phyloP scores from a whole-genome alignment of 2,113 vertebrate species.

The Heteronetta atricapilla region DNA sequence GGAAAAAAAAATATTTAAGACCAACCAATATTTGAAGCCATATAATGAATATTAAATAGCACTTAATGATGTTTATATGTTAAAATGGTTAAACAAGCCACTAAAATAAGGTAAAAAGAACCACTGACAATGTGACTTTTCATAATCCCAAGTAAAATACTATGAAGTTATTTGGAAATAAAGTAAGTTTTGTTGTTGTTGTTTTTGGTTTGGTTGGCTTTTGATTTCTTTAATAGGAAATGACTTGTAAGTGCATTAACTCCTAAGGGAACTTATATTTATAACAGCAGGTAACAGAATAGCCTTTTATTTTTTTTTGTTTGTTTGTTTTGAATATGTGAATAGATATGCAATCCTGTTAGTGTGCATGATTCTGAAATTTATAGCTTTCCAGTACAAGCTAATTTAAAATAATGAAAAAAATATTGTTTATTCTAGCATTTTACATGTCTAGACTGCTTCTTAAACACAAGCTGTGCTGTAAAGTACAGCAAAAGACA shows the following conservation, averaged over 20 bases:
- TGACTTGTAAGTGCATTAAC: constrained; percentile 57
- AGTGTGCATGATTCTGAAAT: constrained; percentile 46
- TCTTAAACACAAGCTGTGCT: constrained; percentile 61
- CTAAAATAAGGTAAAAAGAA: background rate
- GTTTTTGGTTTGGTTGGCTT: background rate
- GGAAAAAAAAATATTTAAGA: background rate
- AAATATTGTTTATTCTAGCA: constrained; percentile 68
- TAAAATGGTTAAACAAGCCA: background rate
- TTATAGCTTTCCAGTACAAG: constrained; percentile 55
- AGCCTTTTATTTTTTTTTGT: no score
- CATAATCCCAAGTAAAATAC: background rate
- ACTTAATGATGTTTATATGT: background rate
- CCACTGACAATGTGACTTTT: background rate
- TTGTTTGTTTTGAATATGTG: constrained; percentile 51
- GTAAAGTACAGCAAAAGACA: constrained; percentile 61
- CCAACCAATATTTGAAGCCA: background rate
- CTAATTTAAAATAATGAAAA: constrained; percentile 69
- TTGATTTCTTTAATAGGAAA: constrained; percentile 39
- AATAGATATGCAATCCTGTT: constrained; percentile 49
- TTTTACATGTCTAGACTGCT: constrained; percentile 65
- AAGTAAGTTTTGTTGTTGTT: background rate
- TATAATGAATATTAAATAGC: constrained; percentile 16
- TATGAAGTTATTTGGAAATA: background rate
- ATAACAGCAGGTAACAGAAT: constrained; percentile 53
- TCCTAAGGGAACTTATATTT: constrained; percentile 34